These are phyloP conservation scores for Mechanitis mazaeus DNA, from an alignment of 2,888 invertebrate species.

Conservation along the genomic window DNA sequence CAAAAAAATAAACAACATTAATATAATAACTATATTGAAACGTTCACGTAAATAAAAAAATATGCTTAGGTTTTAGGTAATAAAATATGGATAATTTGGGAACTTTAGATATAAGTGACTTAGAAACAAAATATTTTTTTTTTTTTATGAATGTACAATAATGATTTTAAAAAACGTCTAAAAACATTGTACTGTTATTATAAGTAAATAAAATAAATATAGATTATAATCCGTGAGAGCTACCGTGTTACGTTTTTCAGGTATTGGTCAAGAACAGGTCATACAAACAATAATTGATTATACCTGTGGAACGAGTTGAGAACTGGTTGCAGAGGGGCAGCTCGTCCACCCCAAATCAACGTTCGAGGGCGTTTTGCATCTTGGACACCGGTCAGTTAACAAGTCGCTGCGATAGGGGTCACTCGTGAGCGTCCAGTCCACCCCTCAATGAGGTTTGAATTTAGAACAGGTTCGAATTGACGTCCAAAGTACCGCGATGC, in stretches of 20 bases:
- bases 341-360: conserved; percentile 58
- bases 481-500: conserved; percentile 33
- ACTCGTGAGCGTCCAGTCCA: conserved; percentile 59
- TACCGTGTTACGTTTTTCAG: conserved; percentile 39
- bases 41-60: background rate
- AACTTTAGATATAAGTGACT: too few relatives aligned
- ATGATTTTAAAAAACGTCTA: too few relatives aligned
- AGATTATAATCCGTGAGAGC: background rate
- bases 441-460: conserved; percentile 39
- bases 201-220: too few relatives aligned
- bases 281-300: conserved; percentile 50
- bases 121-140: too few relatives aligned
- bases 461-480: conserved; percentile 45
- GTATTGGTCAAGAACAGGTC: conserved; percentile 41
- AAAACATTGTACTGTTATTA: too few relatives aligned
- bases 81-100: too few relatives aligned
- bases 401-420: conserved; percentile 60
- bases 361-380: conserved; percentile 66
- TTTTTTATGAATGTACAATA: too few relatives aligned
- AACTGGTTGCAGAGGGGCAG: conserved; percentile 59
- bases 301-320: conserved; percentile 66
- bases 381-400: conserved; percentile 61
- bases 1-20: conserved; percentile 1
- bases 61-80: too few relatives aligned
- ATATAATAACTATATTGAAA: background rate